Evolutionary conservation across 2,113 vertebrate genomes (phyloP).

Genomic region (Pseudopodoces humilis): DNA sequence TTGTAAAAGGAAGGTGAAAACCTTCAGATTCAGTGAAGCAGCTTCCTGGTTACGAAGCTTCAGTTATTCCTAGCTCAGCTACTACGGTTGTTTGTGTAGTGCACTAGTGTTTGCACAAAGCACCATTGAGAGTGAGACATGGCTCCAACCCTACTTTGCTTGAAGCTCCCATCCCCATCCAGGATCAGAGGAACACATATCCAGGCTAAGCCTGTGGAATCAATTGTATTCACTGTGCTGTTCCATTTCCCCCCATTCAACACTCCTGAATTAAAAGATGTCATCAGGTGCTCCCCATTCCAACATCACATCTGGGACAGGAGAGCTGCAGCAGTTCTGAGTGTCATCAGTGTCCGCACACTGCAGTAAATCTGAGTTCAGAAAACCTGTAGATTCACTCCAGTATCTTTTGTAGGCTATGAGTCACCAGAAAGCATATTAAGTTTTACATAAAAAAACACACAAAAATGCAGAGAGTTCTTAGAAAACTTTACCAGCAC

Average conservation of each 20-base stretch:
- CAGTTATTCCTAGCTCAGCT: neutral
- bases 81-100: neutral
- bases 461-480: neutral
- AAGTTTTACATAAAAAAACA: neutral
- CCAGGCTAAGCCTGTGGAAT: neutral
- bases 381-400: neutral
- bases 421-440: neutral
- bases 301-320: neutral
- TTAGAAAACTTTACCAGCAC: neutral
- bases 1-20: conserved; percentile 44
- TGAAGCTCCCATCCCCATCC: neutral
- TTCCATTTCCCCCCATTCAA: neutral
- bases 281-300: neutral
- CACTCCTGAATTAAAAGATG: neutral
- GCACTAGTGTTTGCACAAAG: neutral
- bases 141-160: neutral
- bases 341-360: neutral
- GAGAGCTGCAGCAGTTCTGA: neutral
- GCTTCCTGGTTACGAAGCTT: conserved; percentile 17
- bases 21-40: neutral
- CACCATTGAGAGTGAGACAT: neutral
- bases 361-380: neutral
- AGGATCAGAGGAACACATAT: neutral
- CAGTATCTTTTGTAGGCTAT: neutral
- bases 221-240: neutral